Evolutionary conservation across 53 echinoderm and acorn worm species (phyloP).

Genomic region (Arbacia lixula): DNA sequence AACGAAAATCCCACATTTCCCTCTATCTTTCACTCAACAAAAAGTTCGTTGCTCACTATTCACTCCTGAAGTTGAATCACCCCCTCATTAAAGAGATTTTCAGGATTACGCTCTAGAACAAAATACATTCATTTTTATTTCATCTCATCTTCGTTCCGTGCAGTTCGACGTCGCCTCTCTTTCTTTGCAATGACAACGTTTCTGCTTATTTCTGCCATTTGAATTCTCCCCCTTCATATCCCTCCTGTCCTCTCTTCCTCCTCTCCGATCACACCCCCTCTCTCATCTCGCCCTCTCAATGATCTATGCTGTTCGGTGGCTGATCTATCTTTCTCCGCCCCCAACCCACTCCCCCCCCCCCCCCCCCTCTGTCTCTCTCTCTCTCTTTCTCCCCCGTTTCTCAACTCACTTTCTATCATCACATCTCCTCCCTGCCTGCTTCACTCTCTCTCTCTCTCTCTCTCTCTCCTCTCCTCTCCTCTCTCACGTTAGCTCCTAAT

Average conservation of each 20-base stretch:
- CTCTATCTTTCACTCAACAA: too few species aligned
- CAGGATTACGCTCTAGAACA: too few species aligned
- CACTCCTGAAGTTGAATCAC: too few species aligned
- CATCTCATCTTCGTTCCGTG: too few species aligned
- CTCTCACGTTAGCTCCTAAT: not conserved
- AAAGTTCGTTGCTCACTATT: too few species aligned
- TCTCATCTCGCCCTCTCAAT: slow-evolving; percentile 9
- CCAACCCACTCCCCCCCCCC: too few species aligned
- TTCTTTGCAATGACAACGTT: not conserved
- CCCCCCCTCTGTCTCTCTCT: not conserved
- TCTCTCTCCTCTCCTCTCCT: not conserved
- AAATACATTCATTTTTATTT: too few species aligned
- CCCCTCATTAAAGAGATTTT: too few species aligned
- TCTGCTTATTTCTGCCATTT: too few species aligned
- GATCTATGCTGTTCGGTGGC: too few species aligned
- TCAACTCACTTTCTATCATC: not conserved
- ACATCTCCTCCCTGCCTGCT: not conserved
- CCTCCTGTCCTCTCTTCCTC: not conserved
- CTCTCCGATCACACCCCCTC: not conserved
- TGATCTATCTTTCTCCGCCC: not conserved
- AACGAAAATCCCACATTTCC: too few species aligned
- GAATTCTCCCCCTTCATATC: not conserved
- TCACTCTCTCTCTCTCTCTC: not conserved
- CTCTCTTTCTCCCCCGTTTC: not conserved
- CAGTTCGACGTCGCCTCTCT: too few species aligned